Evolutionary conservation across 1,140 invertebrate genomes (phyloP).

Genomic region (Bactericera cockerelli): DNA sequence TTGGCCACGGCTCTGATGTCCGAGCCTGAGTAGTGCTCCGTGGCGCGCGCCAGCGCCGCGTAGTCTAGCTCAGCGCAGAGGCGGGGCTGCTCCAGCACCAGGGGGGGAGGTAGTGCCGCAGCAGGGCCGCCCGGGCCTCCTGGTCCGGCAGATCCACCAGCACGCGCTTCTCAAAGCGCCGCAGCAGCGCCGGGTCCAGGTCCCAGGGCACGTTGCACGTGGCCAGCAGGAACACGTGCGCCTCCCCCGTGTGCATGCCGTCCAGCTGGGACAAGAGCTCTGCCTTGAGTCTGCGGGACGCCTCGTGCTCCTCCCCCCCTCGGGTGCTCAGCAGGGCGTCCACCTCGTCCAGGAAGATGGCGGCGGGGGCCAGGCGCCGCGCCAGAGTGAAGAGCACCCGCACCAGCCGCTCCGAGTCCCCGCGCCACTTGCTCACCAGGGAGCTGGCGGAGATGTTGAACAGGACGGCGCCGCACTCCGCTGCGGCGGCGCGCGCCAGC

Average conservation of each 20-base stretch:
- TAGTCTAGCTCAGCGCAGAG: conserved; percentile 34
- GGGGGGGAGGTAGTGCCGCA: conserved; percentile 25
- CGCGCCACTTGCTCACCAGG: conserved; percentile 84
- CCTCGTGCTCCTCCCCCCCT: conserved; percentile 69
- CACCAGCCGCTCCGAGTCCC: conserved; percentile 85
- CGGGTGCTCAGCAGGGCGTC: conserved; percentile 68
- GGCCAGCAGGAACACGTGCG: conserved; percentile 65
- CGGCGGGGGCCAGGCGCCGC: conserved; percentile 74
- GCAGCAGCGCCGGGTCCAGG: conserved; percentile 69
- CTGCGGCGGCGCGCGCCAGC: conserved; percentile 72
- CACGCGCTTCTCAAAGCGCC: conserved; percentile 77
- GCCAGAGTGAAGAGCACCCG: conserved; percentile 79
- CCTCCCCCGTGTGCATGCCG: conserved; percentile 44
- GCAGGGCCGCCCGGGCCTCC: conserved; percentile 16
- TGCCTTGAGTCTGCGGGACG: conserved; percentile 76
- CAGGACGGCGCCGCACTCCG: conserved; percentile 70
- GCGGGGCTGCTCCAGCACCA: conserved; percentile 19
- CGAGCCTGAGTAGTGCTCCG: conserved; percentile 67
- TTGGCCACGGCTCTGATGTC: conserved; percentile 80
- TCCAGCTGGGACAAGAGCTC: conserved; percentile 88
- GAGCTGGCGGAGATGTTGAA: conserved; percentile 82
- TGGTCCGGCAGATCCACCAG: conserved; percentile 35
- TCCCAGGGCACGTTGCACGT: conserved; percentile 89
- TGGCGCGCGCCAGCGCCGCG: conserved; percentile 39
- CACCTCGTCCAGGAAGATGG: conserved; percentile 94